Evolutionary conservation across 1,140 invertebrate species (phyloP), one percentile per base, ranked within the genome.

Genomic region (Lepidotrigona ventralis): DNA sequence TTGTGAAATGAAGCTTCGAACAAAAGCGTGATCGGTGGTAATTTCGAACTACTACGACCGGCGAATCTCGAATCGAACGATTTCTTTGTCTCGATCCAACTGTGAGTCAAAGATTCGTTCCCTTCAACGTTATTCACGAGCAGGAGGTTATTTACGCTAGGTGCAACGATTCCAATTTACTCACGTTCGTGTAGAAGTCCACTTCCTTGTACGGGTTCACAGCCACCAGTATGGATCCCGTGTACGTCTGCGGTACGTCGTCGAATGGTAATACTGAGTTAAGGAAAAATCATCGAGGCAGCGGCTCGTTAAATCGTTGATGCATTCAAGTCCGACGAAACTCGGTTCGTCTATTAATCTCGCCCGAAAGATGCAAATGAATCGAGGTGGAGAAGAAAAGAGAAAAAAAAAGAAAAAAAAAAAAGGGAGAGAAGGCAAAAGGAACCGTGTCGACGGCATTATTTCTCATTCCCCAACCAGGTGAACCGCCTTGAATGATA

Each of bases 141-240:
- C 8, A 46, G 39, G 39, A 46, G 9, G 33, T 33, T 33, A 33
- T 33, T 33, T 33, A 33, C 39, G 39, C 39, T 46, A 8, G 39
- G 9, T 19, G 9, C 9, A 76, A 56, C n/a, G 39, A 73, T 73
- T 54, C 2, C 12, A 76, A 75, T 72, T 29, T 79, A 89, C 88
- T 89, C n/a, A 89, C 88, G 75, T 85, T 96, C 90, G 97, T 97
- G 94, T 99, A 99, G 92, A 98, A 98, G 91, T 97, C 97, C 88
- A 99, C 95, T 89, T 97, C 96, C 94, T 98, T 98, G 95, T 99
- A 99, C 1, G 99, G 98, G 95, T 99, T 99, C 79, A 99, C 98
- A 86, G 98, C 98, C 84, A 99, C 97, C 86, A 99, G 95, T 92
- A 99, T 99, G 82, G 98, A 98, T 88, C 98, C 98, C 79, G 97